These are phyloP conservation scores for Nomada ferruginata DNA, from an alignment of 2,888 invertebrate genomes.

Conservation along the genomic window DNA sequence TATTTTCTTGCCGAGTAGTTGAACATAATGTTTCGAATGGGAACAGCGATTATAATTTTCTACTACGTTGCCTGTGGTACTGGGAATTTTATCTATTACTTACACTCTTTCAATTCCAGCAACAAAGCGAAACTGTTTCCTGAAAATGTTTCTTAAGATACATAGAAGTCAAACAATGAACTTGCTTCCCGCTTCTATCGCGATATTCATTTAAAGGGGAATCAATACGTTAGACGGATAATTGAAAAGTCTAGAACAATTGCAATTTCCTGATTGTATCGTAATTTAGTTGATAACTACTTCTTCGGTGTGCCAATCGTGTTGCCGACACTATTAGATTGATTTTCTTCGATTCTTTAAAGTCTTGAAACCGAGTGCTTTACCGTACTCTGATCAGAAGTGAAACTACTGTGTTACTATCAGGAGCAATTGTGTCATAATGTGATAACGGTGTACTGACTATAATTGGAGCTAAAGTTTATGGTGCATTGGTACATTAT, in stretches of 20 bases:
- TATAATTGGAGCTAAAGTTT: not conserved
- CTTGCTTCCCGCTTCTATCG: not conserved
- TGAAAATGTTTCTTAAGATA: not conserved
- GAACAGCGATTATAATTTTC: slow-evolving; percentile 41
- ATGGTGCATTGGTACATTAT: not conserved
- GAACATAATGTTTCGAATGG: slow-evolving; percentile 30
- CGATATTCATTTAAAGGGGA: not conserved
- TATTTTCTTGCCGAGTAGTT: slow-evolving; percentile 40
- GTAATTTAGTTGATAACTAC: not conserved
- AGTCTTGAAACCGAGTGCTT: not conserved
- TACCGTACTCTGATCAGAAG: not conserved
- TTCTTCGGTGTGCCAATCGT: not conserved
- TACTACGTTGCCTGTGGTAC: slow-evolving; percentile 10
- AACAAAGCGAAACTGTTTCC: not conserved
- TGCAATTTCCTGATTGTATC: not conserved
- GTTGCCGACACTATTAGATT: not conserved
- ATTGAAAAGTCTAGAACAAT: not conserved
- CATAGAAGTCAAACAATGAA: not conserved
- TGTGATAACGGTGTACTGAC: not conserved
- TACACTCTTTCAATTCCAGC: slow-evolving; percentile 21
- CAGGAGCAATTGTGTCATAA: slow-evolving; percentile 1
- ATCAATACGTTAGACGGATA: not conserved
- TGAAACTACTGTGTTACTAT: slow-evolving; percentile 12
- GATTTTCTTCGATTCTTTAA: not conserved
- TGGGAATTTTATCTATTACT: slow-evolving; percentile 20